phyloP scores from a whole-genome alignment of 2,113 vertebrate genomes.

The Varanus salvator region DNA sequence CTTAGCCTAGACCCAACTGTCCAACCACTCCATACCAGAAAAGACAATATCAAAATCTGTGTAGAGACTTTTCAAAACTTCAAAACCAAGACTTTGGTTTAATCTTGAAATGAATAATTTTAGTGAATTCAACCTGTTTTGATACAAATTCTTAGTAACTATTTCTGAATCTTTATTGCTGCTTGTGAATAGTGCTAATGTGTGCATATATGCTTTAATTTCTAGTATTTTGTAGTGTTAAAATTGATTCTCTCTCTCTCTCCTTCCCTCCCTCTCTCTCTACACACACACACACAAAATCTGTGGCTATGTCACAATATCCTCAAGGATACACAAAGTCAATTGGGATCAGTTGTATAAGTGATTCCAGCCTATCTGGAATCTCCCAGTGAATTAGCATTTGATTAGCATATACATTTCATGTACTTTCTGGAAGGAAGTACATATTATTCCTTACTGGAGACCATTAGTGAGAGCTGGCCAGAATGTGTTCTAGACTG shows the following conservation, averaged over 20 bases:
- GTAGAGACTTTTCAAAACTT: not conserved
- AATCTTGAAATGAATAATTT: not conserved
- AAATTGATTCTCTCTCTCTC: not conserved
- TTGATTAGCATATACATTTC: not conserved
- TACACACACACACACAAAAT: not conserved
- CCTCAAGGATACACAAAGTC: not conserved
- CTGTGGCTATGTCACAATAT: not conserved
- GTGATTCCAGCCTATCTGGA: not conserved
- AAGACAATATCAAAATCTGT: not conserved
- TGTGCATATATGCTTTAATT: not conserved
- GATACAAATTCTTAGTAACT: not conserved
- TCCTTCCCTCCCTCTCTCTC: too few relatives aligned
- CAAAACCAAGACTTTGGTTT: not conserved
- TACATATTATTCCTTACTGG: not conserved
- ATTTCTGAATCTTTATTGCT: not conserved
- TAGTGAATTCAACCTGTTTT: not conserved
- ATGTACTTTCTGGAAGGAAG: not conserved
- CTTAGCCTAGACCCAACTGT: not conserved
- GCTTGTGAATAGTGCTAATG: not conserved
- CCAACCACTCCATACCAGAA: not conserved
- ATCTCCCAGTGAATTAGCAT: not conserved
- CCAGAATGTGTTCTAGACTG: not conserved
- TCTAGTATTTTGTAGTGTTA: not conserved
- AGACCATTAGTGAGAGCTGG: not conserved
- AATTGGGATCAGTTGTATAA: not conserved